A percentile compares a stretch with the other conserved stretches of the same genome.
phyloP scores from a whole-genome alignment of 2,888 invertebrate species.

The Noctua comes region DNA sequence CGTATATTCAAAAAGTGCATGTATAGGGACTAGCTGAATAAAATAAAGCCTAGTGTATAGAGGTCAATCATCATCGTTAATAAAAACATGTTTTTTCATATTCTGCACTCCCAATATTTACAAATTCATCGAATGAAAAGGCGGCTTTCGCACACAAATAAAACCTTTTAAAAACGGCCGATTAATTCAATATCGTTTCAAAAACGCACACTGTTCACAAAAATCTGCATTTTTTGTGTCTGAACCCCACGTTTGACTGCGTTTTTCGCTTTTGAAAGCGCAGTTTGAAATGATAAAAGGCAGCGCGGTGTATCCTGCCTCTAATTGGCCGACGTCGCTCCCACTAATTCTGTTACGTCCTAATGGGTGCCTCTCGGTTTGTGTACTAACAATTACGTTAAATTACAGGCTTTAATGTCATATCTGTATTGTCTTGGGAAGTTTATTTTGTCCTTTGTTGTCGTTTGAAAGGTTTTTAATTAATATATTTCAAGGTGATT shows the following conservation, averaged over 20 bases:
- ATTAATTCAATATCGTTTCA: constrained; percentile 34
- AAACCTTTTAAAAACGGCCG: constrained; percentile 22
- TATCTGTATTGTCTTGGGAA: constrained; percentile 54
- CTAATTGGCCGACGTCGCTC: constrained; percentile 71
- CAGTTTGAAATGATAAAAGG: constrained; percentile 51
- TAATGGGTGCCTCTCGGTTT: constrained; percentile 77
- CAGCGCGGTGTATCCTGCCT: constrained; percentile 34
- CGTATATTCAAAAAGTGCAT: too few relatives aligned
- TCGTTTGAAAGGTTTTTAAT: neutral
- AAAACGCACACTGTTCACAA: neutral
- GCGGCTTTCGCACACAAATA: constrained; percentile 9
- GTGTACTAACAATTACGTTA: constrained; percentile 75
- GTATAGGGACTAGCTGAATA: neutral
- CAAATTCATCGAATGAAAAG: constrained; percentile 34
- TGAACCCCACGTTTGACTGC: constrained; percentile 8
- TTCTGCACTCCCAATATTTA: constrained; percentile 16
- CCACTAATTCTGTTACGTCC: constrained; percentile 77
- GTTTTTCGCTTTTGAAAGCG: constrained; percentile 36
- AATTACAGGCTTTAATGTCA: constrained; percentile 58
- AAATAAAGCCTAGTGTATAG: neutral
- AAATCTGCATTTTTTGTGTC: constrained; percentile 8
- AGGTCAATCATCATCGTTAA: neutral
- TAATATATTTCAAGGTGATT: too few relatives aligned
- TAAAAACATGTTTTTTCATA: constrained; percentile 1
- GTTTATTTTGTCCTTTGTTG: constrained; percentile 42